Conservation (phyloP, 1,140 invertebrate genomes). For the Hormaphis cornu region DNA sequence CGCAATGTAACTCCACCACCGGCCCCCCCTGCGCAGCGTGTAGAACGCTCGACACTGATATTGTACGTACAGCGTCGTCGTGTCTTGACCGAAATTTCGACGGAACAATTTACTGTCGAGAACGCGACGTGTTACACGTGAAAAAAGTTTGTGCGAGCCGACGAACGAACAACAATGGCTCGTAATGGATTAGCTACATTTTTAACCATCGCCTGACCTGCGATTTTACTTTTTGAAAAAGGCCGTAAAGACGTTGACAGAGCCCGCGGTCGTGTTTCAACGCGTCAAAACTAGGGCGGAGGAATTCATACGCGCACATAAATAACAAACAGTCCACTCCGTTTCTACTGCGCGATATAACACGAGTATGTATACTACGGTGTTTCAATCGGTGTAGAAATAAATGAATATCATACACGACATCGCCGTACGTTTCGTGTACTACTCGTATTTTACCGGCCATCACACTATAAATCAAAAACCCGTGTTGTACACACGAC, state of each 20-base stretch:
- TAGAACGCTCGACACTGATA: background rate
- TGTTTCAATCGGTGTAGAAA: too few relatives aligned
- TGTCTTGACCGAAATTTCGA: background rate
- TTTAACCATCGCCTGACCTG: slow-evolving; percentile 1
- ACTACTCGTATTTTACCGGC: too few relatives aligned
- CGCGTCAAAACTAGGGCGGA: background rate
- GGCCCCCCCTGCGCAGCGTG: background rate
- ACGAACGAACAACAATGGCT: background rate
- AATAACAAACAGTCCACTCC: too few relatives aligned
- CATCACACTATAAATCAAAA: too few relatives aligned
- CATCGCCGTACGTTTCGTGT: too few relatives aligned
- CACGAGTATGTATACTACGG: too few relatives aligned
- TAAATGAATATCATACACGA: too few relatives aligned
- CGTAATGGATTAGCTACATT: slow-evolving; percentile 29
- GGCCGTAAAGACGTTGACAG: background rate
- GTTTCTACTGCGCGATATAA: too few relatives aligned
- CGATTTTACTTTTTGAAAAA: background rate
- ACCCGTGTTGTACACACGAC: too few relatives aligned
- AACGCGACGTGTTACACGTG: background rate
- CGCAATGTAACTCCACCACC: too few relatives aligned
- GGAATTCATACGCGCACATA: background rate
- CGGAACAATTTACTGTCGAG: slow-evolving; percentile 20
- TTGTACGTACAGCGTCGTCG: slow-evolving; percentile 4
- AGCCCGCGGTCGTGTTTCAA: slow-evolving; percentile 9
- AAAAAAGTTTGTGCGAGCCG: background rate